phyloP scores from a whole-genome alignment of 2,113 vertebrate genomes.

The Xenopus tropicalis region UCB_Xtro_10.0 CM004444.2:40667501-40668000 shows the following conservation, averaged over 20 bases:
- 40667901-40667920: neutral
- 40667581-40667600: too few species aligned
- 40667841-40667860: neutral
- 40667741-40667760: neutral
- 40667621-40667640: too few species aligned
- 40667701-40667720: neutral
- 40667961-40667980: neutral
- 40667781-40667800: neutral
- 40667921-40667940: conserved; percentile 6
- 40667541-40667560: too few species aligned
- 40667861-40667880: neutral
- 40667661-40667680: too few species aligned
- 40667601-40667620: too few species aligned
- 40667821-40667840: neutral
- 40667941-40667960: neutral
- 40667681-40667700: neutral
- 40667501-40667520: too few species aligned
- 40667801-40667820: neutral
- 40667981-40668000: neutral
- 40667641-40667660: too few species aligned
- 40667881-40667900: neutral
- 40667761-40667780: neutral
- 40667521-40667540: too few species aligned
- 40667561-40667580: too few species aligned
- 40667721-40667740: neutral